Percentiles rank a stretch among this genome's conserved stretches.
These are phyloP conservation scores for Quiscalus mexicanus DNA, from an alignment of 2,113 vertebrate species.

Conservation along the genomic window DNA sequence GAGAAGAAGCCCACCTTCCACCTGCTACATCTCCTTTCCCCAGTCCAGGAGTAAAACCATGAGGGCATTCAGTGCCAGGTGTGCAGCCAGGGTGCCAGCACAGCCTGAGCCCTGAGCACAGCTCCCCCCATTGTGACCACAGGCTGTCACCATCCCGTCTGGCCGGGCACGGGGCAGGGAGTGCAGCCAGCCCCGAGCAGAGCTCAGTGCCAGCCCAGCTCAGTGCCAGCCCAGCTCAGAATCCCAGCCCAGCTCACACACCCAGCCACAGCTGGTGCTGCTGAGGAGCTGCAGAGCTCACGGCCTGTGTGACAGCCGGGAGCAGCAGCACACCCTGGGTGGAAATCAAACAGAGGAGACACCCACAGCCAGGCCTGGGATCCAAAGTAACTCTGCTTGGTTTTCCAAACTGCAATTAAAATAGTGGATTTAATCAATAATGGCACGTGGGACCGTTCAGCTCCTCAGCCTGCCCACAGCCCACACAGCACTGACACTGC, in stretches of 20 bases:
- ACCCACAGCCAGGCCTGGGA: background rate
- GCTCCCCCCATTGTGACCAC: background rate
- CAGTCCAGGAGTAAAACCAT: background rate
- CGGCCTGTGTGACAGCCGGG: background rate
- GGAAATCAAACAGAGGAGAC: background rate
- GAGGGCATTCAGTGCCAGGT: background rate
- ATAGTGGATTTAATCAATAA: background rate
- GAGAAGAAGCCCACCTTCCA: background rate
- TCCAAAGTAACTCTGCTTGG: background rate
- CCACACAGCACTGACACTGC: background rate
- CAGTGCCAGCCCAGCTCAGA: background rate
- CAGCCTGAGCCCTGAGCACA: background rate
- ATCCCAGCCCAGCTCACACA: no score
- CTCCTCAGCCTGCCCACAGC: background rate
- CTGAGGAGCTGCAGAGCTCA: background rate
- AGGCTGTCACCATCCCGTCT: fast-evolving
- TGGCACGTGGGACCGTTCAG: background rate
- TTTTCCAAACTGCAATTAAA: background rate
- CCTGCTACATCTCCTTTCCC: background rate
- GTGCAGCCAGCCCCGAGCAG: background rate
- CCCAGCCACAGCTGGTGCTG: background rate
- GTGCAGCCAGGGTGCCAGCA: background rate
- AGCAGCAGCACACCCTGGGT: background rate
- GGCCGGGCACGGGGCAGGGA: background rate
- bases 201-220: background rate